Conservation (phyloP, 1,140 invertebrate genomes). For the Holcopasites calliopsidis region DNA sequence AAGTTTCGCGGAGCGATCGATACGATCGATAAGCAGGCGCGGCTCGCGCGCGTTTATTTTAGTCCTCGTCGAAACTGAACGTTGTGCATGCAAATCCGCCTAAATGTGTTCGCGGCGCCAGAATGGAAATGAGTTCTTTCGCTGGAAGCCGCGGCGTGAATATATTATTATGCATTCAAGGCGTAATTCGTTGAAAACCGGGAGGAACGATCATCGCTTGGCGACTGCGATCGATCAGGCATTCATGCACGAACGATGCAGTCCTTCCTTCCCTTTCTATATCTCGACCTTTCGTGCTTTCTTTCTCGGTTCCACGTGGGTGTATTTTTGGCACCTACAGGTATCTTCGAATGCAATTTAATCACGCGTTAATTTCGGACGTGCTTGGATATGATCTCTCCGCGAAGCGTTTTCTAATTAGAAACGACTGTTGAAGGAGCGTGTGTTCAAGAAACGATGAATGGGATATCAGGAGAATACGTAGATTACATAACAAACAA, state of each 20-base stretch:
- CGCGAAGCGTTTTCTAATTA: neutral
- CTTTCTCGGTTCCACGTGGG: neutral
- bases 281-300: neutral
- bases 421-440: neutral
- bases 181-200: slow-evolving; percentile 64
- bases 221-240: slow-evolving; percentile 66
- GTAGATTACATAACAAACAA: too few species aligned
- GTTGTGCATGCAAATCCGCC: slow-evolving; percentile 75
- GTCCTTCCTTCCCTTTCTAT: slow-evolving; percentile 30
- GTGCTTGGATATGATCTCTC: neutral
- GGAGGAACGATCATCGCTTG: slow-evolving; percentile 61
- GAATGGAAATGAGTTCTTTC: slow-evolving; percentile 70
- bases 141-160: slow-evolving; percentile 46
- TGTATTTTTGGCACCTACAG: slow-evolving; percentile 48
- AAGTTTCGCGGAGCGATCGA: slow-evolving; percentile 2
- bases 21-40: slow-evolving; percentile 25
- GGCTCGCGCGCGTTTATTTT: slow-evolving; percentile 49
- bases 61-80: slow-evolving; percentile 55
- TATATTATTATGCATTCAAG: slow-evolving; percentile 72
- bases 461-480: neutral
- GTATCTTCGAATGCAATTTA: slow-evolving; percentile 29
- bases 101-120: slow-evolving; percentile 67
- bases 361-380: slow-evolving; percentile 13
- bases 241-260: slow-evolving; percentile 62
- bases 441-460: neutral